Base-by-base conservation (phyloP, 1,140 invertebrate species). In the Nixonia krombeini region DNA sequence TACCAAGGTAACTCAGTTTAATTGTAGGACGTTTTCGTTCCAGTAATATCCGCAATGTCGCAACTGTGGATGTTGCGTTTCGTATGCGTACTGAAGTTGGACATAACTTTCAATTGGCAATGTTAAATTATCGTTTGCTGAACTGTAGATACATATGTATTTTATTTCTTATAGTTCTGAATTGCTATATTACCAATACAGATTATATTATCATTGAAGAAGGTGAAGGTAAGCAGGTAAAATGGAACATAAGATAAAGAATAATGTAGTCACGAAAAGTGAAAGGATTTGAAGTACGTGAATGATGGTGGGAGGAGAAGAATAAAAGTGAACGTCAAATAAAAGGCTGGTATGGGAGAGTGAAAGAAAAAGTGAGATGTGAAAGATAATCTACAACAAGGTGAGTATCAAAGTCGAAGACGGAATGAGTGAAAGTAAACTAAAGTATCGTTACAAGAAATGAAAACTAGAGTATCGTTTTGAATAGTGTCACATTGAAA, bases 341-440 rank as follows among this genome's bases (percentile, higher is more conserved):
- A 13, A 35, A 35, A 35, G 8, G 37, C 9, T 4, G 25, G 25
- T 16, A 37, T 15, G 35, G 17, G 21, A 33, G 9, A 62, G 41
- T 31, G 50, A 46, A 37, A 49, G 10, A 28, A 46, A 49, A 37
- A 61, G 46, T 49, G 44, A 56, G 23, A 50, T 29, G 44, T n/a
- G 23, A 5, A 12, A 56, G 35, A 37, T 37, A 13, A 37, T 37
- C 12, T 16, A 37, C 35, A 37, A 37, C 17, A 15, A 16, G 5
- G 3, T 37, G 55, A 59, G 74, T 74, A 78, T 75, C 72, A 75
- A 58, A 74, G 67, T 51, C 44, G 33, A 50, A 56, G 63, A 75
- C 71, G 76, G 77, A 79, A 78, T 79, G 77, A 79, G 77, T 79
- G 77, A 79, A 79, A 79, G 77, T 79, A 71, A 78, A 70, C 59